Percentiles rank a stretch among this genome's conserved stretches.
Evolutionary conservation across 2,888 invertebrate species (phyloP).

Genomic region (Phortica magna): DNA sequence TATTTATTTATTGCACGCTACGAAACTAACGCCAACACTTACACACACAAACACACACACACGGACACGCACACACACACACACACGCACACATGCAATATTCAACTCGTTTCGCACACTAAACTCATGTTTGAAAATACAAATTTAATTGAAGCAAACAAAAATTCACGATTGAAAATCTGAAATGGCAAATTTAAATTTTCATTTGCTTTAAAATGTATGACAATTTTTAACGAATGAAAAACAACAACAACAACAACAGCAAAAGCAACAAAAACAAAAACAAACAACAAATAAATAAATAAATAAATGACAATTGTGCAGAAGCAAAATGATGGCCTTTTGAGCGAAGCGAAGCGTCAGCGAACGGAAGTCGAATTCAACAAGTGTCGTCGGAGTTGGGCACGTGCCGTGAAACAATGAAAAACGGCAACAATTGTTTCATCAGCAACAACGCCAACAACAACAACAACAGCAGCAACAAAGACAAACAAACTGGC

Average conservation of each 20-base stretch:
- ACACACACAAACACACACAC: background rate
- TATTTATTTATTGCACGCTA: background rate
- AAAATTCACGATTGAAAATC: too few species aligned
- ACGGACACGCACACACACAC: too few species aligned
- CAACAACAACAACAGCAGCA: conserved; percentile 28
- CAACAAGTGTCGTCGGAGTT: conserved; percentile 25
- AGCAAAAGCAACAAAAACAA: background rate
- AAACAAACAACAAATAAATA: conserved; percentile 13
- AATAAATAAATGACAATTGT: background rate
- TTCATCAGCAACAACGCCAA: conserved; percentile 36
- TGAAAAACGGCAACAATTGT: conserved; percentile 36
- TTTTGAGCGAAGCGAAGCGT: background rate
- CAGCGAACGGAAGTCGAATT: conserved; percentile 17
- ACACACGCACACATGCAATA: too few species aligned
- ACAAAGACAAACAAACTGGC: conserved; percentile 2
- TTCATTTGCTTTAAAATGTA: too few species aligned
- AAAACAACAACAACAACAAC: background rate
- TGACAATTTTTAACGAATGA: too few species aligned
- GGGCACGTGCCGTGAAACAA: conserved; percentile 28
- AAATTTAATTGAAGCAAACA: too few species aligned
- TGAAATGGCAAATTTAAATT: too few species aligned
- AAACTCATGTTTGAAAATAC: too few species aligned
- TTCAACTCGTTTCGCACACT: too few species aligned
- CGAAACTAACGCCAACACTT: background rate
- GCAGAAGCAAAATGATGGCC: background rate